Conservation (phyloP, 1,140 invertebrate genomes). For the Neotoxoptera formosana region DNA sequence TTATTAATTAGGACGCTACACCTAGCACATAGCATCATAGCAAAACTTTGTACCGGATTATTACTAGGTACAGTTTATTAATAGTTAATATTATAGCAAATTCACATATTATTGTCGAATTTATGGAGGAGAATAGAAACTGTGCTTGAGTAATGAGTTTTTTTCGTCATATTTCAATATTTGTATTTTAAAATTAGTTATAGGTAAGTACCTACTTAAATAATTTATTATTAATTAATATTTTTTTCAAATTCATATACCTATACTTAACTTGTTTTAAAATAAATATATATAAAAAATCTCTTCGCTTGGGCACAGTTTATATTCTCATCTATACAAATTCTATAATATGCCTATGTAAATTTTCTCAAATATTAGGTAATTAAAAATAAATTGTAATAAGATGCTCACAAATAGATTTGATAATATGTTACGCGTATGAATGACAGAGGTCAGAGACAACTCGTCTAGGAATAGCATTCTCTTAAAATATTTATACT, state of each 20-base stretch:
- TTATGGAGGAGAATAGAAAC: not conserved
- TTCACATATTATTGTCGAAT: not conserved
- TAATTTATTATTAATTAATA: not conserved
- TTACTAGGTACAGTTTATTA: not conserved
- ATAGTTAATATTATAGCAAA: not conserved
- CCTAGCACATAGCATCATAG: not conserved
- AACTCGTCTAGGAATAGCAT: not conserved
- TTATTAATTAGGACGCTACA: not conserved
- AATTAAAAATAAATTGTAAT: not conserved
- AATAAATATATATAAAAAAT: not conserved
- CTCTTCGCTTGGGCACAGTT: not conserved
- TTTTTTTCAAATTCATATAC: not conserved
- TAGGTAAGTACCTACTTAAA: too few species aligned
- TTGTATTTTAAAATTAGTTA: not conserved
- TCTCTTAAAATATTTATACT: not conserved
- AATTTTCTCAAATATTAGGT: not conserved
- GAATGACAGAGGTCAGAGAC: not conserved
- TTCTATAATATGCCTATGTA: not conserved
- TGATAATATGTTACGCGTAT: not conserved
- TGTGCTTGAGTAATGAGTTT: not conserved
- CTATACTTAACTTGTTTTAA: not conserved
- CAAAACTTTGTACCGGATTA: not conserved
- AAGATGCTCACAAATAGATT: not conserved
- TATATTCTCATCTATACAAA: not conserved
- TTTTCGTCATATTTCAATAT: not conserved